Evolutionary conservation across 2,888 invertebrate species (phyloP), one percentile per base, ranked within the genome.

Genomic region (Parasteatoda lunata): DNA sequence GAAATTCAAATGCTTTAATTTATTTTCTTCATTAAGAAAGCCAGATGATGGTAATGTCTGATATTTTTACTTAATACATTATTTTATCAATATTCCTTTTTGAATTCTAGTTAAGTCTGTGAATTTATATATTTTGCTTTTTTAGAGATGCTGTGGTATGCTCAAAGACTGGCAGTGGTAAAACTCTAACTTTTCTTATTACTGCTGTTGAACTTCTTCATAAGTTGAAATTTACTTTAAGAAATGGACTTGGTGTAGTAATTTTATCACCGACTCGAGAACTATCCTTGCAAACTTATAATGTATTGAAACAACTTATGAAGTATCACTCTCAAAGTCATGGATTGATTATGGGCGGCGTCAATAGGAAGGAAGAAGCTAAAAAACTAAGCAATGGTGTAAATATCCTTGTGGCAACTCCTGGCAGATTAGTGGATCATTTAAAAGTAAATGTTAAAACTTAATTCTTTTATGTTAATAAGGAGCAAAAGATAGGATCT

Each of bases 91-190:
- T 30, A 30, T 30, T 30, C 2, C 30, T 30, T 30, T 30, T 30
- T 30, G 0, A 30, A 30, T 30, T 30, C 30, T 30, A 0, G 30
- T 1, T 30, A 30, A 30, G 30, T 30, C 1, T 30, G 30, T 30
- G 7, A 68, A 9, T 68, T 6, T 15, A 45, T 69, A n/a, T 70
- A 13, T 86, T 66, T 59, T 48, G 77, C 4, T 54, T 75, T 71
- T 85, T 71, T 71, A 88, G 97, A 89, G 98, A 99, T 93, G 93
- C 99, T 73, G 96, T 98, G 65, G 98, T 97, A 70, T 95, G 97
- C 52, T 98, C 99, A 0, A 96, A 96, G 92, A 99, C 99, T n/a
- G 99, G 99, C 0, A 98, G 98, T 8, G 98, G 98, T 90, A 99
- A 99, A 93, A 99, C 98, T 0, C 92, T 99, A 81, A 97, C 98